These are phyloP conservation scores for Sinella curviseta DNA, from an alignment of 1,140 invertebrate genomes.

Conservation along the genomic window DNA sequence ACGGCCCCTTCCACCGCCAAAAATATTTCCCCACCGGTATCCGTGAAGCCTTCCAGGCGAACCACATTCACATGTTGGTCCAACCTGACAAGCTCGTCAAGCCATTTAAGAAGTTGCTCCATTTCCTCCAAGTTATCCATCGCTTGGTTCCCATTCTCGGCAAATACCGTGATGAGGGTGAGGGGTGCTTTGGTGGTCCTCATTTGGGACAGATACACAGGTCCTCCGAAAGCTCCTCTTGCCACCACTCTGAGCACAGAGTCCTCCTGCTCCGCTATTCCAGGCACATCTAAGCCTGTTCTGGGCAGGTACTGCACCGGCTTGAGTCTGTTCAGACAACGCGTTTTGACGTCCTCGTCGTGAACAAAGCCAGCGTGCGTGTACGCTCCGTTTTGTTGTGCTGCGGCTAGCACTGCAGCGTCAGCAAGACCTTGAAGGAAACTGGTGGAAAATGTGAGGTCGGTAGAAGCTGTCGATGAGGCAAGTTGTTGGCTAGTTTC, in stretches of 20 bases:
- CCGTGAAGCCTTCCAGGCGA: conserved; percentile 74
- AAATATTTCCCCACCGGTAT: conserved; percentile 60
- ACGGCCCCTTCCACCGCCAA: conserved; percentile 42
- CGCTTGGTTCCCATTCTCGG: not conserved
- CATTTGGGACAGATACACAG: conserved; percentile 58
- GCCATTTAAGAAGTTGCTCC: conserved; percentile 57
- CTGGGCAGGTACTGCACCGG: conserved; percentile 72
- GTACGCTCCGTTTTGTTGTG: conserved; percentile 33
- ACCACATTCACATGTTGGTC: conserved; percentile 70
- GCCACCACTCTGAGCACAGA: conserved; percentile 63
- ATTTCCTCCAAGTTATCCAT: conserved; percentile 29
- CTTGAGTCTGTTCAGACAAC: conserved; percentile 65
- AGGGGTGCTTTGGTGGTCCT: conserved; percentile 42
- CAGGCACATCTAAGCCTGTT: conserved; percentile 65
- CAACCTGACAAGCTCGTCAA: conserved; percentile 69
- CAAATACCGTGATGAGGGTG: conserved; percentile 34
- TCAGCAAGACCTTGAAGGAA: not conserved
- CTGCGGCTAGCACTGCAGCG: not conserved
- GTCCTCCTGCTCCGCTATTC: conserved; percentile 33
- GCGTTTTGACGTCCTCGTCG: conserved; percentile 41
- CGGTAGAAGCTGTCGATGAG: not conserved
- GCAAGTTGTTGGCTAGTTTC: conserved; percentile 7
- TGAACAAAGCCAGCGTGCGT: conserved; percentile 45
- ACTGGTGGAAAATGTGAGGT: not conserved
- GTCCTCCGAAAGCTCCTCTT: conserved; percentile 70